phyloP scores from a whole-genome alignment of 2,113 vertebrate genomes.

The Crotalus tigris region DNA sequence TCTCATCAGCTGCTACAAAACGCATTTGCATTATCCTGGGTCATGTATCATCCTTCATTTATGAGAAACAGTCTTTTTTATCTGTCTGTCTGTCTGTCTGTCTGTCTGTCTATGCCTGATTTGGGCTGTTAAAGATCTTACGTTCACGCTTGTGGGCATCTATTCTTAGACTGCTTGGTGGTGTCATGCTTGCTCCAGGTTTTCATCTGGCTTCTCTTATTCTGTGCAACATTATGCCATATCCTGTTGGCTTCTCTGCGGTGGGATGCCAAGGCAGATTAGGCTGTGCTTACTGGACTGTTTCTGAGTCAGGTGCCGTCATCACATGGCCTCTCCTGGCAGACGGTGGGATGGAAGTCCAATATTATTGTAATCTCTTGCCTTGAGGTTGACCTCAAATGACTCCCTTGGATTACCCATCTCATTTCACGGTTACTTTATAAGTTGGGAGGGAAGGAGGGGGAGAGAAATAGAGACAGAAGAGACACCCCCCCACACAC shows the following conservation, averaged over 20 bases:
- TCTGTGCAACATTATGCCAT: slow-evolving; percentile 17
- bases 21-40: not conserved
- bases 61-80: no score
- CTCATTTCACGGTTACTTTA: not conserved
- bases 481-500: no score
- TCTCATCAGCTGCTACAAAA: no score
- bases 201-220: slow-evolving; percentile 3
- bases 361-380: not conserved
- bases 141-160: not conserved
- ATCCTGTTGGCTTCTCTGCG: not conserved
- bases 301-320: not conserved
- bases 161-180: not conserved
- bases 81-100: no score
- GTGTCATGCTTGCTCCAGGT: not conserved
- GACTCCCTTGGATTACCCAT: not conserved
- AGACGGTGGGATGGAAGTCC: not conserved
- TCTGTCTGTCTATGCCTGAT: not conserved
- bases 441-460: not conserved
- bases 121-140: not conserved
- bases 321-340: not conserved
- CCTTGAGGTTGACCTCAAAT: not conserved
- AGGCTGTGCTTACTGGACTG: not conserved
- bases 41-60: not conserved
- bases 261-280: slow-evolving; percentile 1
- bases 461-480: no score